Percentiles rank a stretch among this genome's conserved stretches.
Evolutionary conservation across 2,113 vertebrate species (phyloP).

Genomic region (Ciconia boyciana): DNA sequence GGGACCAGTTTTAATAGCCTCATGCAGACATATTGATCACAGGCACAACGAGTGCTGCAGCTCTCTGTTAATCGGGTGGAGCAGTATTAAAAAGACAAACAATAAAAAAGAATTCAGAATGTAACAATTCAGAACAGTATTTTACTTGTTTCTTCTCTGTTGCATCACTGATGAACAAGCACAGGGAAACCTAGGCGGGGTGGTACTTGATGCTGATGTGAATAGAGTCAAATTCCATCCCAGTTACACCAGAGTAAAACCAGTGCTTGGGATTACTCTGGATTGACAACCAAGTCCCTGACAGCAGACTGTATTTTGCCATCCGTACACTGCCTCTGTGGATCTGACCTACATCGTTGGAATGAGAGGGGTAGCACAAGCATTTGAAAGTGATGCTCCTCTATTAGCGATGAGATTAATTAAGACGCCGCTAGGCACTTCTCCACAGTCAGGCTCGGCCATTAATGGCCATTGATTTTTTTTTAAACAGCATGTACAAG

Average conservation of each 20-base stretch:
- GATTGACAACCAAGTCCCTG: neutral
- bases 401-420: conserved; percentile 43
- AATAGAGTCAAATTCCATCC: neutral
- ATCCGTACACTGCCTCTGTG: neutral
- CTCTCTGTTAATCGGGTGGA: neutral
- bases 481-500: conserved; percentile 1
- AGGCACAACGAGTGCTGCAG: neutral
- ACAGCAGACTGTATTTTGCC: neutral
- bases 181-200: neutral
- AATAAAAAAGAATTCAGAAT: neutral
- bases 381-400: conserved; percentile 27
- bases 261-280: neutral
- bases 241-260: neutral
- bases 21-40: neutral
- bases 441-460: neutral
- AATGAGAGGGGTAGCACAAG: neutral
- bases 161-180: neutral
- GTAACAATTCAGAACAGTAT: neutral
- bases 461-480: conserved; percentile 31
- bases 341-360: neutral
- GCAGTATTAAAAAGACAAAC: neutral
- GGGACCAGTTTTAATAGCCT: neutral
- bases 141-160: neutral
- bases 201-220: neutral
- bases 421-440: conserved; percentile 25